Evolutionary conservation across 1,140 invertebrate species (phyloP).

Genomic region (Pseudomyrmex gracilis): DNA sequence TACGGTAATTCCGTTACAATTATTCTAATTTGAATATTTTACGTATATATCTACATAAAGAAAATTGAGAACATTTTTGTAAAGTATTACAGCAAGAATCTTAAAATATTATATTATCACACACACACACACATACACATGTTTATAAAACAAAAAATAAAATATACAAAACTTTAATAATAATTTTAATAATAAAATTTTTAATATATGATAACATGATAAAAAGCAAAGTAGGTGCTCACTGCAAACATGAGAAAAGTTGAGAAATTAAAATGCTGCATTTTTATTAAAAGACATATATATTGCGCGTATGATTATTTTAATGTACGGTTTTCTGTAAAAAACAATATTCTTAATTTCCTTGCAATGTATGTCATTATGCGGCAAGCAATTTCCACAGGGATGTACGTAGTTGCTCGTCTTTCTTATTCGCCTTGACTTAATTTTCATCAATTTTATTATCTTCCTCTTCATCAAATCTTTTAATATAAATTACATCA

Average conservation of each 20-base stretch:
- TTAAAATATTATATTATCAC: background rate
- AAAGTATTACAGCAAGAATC: background rate
- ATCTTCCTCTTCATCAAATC: background rate
- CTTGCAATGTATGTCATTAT: constrained; percentile 8
- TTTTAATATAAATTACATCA: background rate
- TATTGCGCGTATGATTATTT: no score
- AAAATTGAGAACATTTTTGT: no score
- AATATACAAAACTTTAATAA: no score
- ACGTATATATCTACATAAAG: background rate
- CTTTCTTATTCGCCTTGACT: background rate
- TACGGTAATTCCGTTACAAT: background rate
- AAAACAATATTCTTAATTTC: background rate
- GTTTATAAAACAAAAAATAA: no score
- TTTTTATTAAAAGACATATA: no score
- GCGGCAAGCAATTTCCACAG: constrained; percentile 8
- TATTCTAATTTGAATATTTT: constrained; percentile 43
- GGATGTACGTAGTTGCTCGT: background rate
- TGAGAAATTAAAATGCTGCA: no score
- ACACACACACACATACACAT: no score
- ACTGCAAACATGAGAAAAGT: no score
- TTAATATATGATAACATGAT: no score
- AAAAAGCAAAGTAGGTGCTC: no score
- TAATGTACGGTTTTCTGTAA: no score
- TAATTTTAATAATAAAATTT: no score
- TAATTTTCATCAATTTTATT: background rate